Conservation (phyloP, 2,888 invertebrate species). For the Synanthedon andrenaeformis region DNA sequence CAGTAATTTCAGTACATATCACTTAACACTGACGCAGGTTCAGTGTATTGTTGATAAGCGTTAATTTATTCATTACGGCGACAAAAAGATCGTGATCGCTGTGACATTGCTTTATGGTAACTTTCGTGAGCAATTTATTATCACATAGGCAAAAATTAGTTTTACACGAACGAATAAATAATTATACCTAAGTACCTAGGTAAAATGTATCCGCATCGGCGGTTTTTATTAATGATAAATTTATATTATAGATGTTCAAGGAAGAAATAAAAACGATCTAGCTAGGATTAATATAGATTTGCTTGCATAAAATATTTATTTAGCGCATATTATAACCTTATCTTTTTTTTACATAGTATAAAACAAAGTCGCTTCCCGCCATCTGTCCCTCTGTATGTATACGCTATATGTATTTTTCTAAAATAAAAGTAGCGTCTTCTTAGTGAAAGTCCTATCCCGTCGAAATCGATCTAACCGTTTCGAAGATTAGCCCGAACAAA, state of each 20-base stretch:
- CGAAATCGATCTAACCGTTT: too few species aligned
- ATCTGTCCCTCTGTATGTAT: too few species aligned
- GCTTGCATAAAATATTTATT: too few species aligned
- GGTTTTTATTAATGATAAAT: not conserved
- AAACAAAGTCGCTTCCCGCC: too few species aligned
- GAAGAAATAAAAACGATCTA: too few species aligned
- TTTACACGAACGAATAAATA: constrained; percentile 4
- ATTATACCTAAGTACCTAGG: not conserved
- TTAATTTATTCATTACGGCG: constrained; percentile 34
- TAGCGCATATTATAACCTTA: too few species aligned
- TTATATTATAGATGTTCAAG: not conserved
- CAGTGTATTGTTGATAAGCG: constrained; percentile 16
- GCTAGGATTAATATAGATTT: too few species aligned
- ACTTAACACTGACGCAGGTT: constrained; percentile 7
- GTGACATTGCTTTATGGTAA: constrained; percentile 29
- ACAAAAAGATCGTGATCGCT: constrained; percentile 39
- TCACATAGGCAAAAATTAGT: constrained; percentile 7
- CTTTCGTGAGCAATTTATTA: constrained; percentile 10
- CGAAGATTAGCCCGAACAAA: too few species aligned
- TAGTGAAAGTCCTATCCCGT: too few species aligned
- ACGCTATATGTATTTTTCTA: too few species aligned
- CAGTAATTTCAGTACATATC: constrained; percentile 10
- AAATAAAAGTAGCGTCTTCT: too few species aligned
- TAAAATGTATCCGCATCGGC: not conserved
- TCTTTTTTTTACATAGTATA: too few species aligned